Evolutionary conservation across 1,140 invertebrate genomes (phyloP), one percentile per base, ranked within the genome.

Genomic region (Drosophila repleta): DNA sequence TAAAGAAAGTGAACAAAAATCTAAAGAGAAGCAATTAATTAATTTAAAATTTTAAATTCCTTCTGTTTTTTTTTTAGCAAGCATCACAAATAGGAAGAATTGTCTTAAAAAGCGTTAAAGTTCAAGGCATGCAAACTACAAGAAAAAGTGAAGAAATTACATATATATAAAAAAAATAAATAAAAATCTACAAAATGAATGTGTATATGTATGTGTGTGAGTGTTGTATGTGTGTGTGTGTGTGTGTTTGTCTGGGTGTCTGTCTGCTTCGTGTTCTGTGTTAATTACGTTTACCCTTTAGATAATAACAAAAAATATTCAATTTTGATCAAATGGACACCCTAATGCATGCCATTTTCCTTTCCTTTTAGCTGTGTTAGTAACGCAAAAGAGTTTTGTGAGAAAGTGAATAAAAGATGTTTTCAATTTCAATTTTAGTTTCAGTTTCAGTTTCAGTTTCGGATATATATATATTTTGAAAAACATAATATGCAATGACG

Each of bases 401-500:
- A 35, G 32, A 35, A 35, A 35, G 32, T 35, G 11, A 1, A 11
- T 1, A 35, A 11, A 35, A 35, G 8, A 35, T 11, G 32, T 10
- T 8, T 56, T 46, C 1, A 35, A 26, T 20, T 24, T 6, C n/a
- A n/a, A n/a, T n/a, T n/a, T n/a, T n/a, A n/a, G 35, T 13, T 53
- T 13, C 6, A 37, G 45, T 52, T 32, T 63, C 15, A 29, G 37
- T 11, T 56, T 10, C 7, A 32, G 45, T 51, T 29, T 62, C 21
- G 32, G 21, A n/a, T n/a, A n/a, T n/a, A 35, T 35, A 45, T 65
- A 58, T 71, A 72, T 83, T 79, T 82, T 83, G 74, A 83, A 83
- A 79, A 83, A 83, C 79, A 82, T 82, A 83, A 71, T 67, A 60
- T 65, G 37, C 15, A 64, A 15, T 32, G 29, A 57, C 17, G 43